Evolutionary conservation across 64 coral and sea anemone species (phyloP).

Genomic region (Platygyra sinensis): DNA sequence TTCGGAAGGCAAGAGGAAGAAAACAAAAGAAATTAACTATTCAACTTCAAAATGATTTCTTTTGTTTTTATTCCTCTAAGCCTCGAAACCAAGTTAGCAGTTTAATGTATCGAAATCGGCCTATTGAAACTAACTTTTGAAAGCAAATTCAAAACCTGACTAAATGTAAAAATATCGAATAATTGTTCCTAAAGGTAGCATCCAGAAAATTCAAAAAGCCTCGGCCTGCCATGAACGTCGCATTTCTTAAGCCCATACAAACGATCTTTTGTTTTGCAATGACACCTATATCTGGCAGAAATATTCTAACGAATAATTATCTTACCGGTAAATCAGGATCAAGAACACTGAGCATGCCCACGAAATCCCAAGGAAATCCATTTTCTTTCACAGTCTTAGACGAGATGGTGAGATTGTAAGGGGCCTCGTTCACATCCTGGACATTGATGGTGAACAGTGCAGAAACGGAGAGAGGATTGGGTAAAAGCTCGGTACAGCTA

Average conservation of each 20-base stretch:
- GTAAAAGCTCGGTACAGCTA: constrained; percentile 38
- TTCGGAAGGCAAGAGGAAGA: too few relatives aligned
- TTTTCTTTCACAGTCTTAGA: constrained; percentile 25
- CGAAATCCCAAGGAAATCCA: background rate
- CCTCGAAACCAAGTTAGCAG: too few relatives aligned
- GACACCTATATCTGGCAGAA: background rate
- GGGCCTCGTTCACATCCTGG: constrained; percentile 69
- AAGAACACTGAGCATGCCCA: constrained; percentile 43
- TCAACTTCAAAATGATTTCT: too few relatives aligned
- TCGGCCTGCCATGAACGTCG: too few relatives aligned
- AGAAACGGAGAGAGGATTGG: constrained; percentile 20
- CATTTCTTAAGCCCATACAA: too few relatives aligned
- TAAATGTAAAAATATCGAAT: too few relatives aligned
- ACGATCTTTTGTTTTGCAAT: background rate
- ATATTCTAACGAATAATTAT: background rate
- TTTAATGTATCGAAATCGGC: background rate
- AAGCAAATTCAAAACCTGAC: too few relatives aligned
- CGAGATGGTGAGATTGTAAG: constrained; percentile 49
- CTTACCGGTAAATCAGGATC: constrained; percentile 63
- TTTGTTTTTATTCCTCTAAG: too few relatives aligned
- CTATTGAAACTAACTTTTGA: too few relatives aligned
- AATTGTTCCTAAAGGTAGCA: too few relatives aligned
- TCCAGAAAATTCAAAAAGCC: too few relatives aligned
- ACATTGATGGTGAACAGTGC: constrained; percentile 32
- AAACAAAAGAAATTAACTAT: too few relatives aligned